Evolutionary conservation across 2,888 invertebrate species (phyloP), one percentile per base, ranked within the genome.

Genomic region (Steromphala cineraria): DNA sequence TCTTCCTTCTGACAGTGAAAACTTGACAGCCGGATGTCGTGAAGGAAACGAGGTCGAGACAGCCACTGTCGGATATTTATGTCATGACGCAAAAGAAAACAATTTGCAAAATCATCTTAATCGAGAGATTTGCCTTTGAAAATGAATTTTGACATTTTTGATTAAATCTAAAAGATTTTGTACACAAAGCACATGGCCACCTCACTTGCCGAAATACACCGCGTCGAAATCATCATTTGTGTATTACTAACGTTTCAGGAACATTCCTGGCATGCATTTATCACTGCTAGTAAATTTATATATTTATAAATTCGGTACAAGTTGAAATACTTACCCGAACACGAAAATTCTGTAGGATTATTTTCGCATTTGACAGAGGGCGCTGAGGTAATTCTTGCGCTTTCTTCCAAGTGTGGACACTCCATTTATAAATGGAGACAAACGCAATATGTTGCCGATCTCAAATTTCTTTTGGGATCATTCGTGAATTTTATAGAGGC

Each of bases 361-460:
- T 88, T 89, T 82, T 88, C 88, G 67, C 87, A 84, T 85, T 89
- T 90, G 71, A 88, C 87, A 78, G 89, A 86, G 82, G 89, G 89
- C 84, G 89, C 89, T 83, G 89, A 86, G 71, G 78, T 71, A 81
- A 92, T 88, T 88, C 89, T 89, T 82, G 90, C 92, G 86, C 89
- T 90, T 87, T 91, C 92, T 82, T 89, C 90, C 84, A 93, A 87
- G 89, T 93, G 93, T 71, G 92, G 92, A 88, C 93, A 93, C 91
- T 93, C 93, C 93, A 93, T 93, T 78, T 79, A 76, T 55, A 76
- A 31, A 71, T 36, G 71, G 71, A 31, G 55, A 76, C 53, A 76
- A 21, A 31, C 76, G 17, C 53, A 55, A 40, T 17, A 31, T 40
- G n/a, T 19, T 19, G 40, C n/a, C 71, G 71, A 40, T 71, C n/a